These are phyloP conservation scores for Agrotis segetum DNA, from an alignment of 2,888 invertebrate genomes.

Conservation along the genomic window DNA sequence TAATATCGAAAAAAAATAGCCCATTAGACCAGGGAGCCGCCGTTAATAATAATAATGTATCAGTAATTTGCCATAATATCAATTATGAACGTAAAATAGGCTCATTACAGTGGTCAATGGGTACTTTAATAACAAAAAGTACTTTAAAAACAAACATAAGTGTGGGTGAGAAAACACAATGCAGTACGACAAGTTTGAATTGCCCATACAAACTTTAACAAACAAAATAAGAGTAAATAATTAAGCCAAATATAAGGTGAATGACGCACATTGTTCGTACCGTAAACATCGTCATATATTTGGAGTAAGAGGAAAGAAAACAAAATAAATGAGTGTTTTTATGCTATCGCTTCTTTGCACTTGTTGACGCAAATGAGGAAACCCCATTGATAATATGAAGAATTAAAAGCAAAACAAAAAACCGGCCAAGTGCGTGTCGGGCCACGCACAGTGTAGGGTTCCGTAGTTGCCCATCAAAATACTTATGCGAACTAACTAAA, in stretches of 20 bases:
- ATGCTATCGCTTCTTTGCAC: background rate
- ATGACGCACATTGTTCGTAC: background rate
- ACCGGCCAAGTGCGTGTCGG: too few relatives aligned
- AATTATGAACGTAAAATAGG: background rate
- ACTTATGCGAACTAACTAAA: too few relatives aligned
- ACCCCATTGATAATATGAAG: slow-evolving; percentile 12
- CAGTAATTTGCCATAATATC: background rate
- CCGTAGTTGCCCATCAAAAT: too few relatives aligned
- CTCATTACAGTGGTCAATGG: background rate
- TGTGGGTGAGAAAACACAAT: background rate
- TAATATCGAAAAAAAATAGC: too few relatives aligned
- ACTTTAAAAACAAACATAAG: background rate
- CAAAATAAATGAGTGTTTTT: background rate
- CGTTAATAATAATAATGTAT: too few relatives aligned
- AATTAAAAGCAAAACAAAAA: background rate
- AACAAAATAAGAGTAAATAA: background rate
- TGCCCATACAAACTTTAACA: background rate
- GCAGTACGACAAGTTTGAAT: background rate
- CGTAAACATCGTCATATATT: background rate
- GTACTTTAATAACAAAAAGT: background rate
- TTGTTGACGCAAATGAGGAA: slow-evolving; percentile 15
- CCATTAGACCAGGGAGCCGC: too few relatives aligned
- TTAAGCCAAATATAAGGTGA: background rate
- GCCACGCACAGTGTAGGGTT: too few relatives aligned
- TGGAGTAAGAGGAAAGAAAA: background rate